Conservation (phyloP, 2,113 vertebrate species). For the Morone saxatilis region DNA sequence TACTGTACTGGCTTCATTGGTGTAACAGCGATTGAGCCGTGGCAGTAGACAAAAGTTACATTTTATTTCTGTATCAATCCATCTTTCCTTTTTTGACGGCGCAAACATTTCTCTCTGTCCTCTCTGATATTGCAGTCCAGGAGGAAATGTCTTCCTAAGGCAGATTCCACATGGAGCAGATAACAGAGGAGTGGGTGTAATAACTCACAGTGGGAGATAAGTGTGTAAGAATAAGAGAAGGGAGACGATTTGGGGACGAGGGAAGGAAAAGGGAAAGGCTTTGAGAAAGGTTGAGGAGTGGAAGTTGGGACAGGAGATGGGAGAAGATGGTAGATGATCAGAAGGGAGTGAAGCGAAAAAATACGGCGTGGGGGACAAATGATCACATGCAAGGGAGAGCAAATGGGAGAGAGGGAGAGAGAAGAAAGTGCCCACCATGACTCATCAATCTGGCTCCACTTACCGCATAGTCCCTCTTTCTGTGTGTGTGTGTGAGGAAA, state of each 20-base stretch:
- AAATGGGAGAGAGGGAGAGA: slow-evolving; percentile 17
- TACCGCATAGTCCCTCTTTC: slow-evolving; percentile 16
- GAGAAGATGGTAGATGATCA: slow-evolving; percentile 17
- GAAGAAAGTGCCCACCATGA: slow-evolving; percentile 50
- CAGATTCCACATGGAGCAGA: slow-evolving; percentile 50
- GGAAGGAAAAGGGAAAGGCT: slow-evolving; percentile 1
- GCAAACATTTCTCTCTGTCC: slow-evolving; percentile 14
- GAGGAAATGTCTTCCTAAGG: slow-evolving; percentile 45
- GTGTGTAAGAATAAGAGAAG: slow-evolving; percentile 25
- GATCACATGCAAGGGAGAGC: slow-evolving; percentile 17
- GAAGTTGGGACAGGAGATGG: slow-evolving; percentile 5
- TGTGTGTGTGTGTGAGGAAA: slow-evolving; percentile 2
- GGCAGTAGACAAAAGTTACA: background rate
- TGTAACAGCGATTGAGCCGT: background rate
- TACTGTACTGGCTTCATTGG: slow-evolving; percentile 17
- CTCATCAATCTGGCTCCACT: slow-evolving; percentile 51
- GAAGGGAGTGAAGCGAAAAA: slow-evolving; percentile 1
- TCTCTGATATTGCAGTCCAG: slow-evolving; percentile 15
- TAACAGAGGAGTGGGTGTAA: slow-evolving; percentile 50
- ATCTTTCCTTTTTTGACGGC: background rate
- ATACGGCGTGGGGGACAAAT: slow-evolving; percentile 10
- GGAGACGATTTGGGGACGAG: background rate
- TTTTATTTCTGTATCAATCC: slow-evolving; percentile 5
- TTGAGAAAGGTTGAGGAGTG: slow-evolving; percentile 28
- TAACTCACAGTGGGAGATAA: slow-evolving; percentile 57